Evolutionary conservation across 2,888 invertebrate genomes (phyloP).

Genomic region (Cantharis rufa): DNA sequence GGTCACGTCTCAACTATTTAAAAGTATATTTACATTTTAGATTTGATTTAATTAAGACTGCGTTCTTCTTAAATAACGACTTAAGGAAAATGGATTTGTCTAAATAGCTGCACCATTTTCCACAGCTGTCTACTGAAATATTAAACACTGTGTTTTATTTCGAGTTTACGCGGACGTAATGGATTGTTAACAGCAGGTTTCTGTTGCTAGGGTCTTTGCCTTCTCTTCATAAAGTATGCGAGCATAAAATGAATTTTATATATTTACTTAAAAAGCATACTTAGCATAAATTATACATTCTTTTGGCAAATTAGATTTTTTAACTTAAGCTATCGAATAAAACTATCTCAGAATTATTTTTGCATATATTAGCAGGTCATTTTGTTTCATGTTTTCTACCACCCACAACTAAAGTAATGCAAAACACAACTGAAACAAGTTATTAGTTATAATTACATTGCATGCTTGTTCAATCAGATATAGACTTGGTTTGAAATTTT

Average conservation of each 20-base stretch:
- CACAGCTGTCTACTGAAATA: slow-evolving; percentile 39
- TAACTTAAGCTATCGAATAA: slow-evolving; percentile 3
- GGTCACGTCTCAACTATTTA: slow-evolving; percentile 47
- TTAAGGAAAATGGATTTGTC: slow-evolving; percentile 40
- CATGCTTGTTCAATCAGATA: slow-evolving; percentile 47
- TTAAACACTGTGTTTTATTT: slow-evolving; percentile 36
- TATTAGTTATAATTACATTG: slow-evolving; percentile 55
- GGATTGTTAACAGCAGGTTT: slow-evolving; percentile 19
- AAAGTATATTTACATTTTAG: slow-evolving; percentile 48
- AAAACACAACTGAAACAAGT: slow-evolving; percentile 48
- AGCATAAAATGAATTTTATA: slow-evolving; percentile 12
- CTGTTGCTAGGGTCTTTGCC: slow-evolving; percentile 5
- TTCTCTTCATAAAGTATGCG: not conserved
- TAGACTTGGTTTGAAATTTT: slow-evolving; percentile 49
- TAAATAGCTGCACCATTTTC: slow-evolving; percentile 36
- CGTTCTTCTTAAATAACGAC: slow-evolving; percentile 39
- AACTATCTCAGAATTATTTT: slow-evolving; percentile 1
- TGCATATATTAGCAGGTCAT: slow-evolving; percentile 16
- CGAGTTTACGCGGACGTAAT: slow-evolving; percentile 25
- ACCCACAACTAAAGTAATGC: slow-evolving; percentile 24
- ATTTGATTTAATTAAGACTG: slow-evolving; percentile 47
- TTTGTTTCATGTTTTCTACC: slow-evolving; percentile 14
- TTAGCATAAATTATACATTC: slow-evolving; percentile 2
- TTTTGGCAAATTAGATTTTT: slow-evolving; percentile 7
- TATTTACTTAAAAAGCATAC: not conserved